Conservation (phyloP, 2,113 vertebrate species). For the Leiothrix lutea region DNA sequence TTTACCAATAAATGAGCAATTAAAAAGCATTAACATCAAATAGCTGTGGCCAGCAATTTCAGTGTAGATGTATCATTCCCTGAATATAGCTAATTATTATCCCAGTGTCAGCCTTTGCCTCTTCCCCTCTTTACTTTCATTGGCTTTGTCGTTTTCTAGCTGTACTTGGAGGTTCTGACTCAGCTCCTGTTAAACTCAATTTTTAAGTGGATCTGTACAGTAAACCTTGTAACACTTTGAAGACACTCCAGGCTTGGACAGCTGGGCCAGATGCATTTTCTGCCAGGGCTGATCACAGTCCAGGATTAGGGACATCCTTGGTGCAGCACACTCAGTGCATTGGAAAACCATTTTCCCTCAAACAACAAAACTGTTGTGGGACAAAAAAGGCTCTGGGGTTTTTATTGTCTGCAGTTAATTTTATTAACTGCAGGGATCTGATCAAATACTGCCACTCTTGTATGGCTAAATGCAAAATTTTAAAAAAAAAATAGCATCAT, state of each 20-base stretch:
- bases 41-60: not conserved
- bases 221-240: not conserved
- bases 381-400: not conserved
- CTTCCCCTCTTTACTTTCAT: not conserved
- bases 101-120: not conserved
- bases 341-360: not conserved
- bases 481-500: not conserved
- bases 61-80: not conserved
- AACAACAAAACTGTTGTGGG: not conserved
- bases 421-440: not conserved
- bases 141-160: not conserved
- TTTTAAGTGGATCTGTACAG: not conserved
- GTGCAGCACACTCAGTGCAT: not conserved
- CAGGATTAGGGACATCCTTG: not conserved
- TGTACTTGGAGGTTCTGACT: not conserved
- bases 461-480: not conserved
- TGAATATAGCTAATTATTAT: conserved; percentile 1
- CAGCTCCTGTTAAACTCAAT: not conserved
- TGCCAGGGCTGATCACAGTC: not conserved
- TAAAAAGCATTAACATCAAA: conserved; percentile 35
- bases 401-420: not conserved
- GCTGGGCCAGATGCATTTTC: not conserved
- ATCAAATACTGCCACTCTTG: not conserved
- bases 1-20: conserved; percentile 32
- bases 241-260: not conserved